Evolutionary conservation across 2,797 vertebrate species (phyloP).

Genomic region (Pipistrellus kuhlii): DNA sequence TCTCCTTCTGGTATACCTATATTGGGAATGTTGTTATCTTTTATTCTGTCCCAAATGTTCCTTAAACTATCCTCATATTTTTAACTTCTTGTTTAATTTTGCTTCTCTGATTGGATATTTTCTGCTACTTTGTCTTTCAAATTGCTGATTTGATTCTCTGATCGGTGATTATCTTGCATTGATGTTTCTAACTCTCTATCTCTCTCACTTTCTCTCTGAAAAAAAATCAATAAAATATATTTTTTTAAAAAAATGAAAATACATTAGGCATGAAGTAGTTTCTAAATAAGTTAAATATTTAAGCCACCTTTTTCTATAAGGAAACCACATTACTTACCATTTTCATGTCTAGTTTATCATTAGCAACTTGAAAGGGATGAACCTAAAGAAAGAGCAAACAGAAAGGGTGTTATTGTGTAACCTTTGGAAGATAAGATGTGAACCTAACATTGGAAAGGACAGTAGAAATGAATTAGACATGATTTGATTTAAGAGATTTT

Average conservation of each 20-base stretch:
- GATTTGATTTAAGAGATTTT: neutral
- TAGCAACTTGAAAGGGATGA: neutral
- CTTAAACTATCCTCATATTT: neutral
- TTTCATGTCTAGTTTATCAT: neutral
- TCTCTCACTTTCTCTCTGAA: no score
- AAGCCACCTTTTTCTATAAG: neutral
- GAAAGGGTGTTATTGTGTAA: neutral
- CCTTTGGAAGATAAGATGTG: neutral
- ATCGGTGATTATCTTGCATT: no score
- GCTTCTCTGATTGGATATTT: neutral
- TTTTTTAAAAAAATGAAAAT: neutral
- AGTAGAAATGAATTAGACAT: rapidly evolving
- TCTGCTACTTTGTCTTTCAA: neutral
- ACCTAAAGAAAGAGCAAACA: neutral
- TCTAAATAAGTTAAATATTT: neutral
- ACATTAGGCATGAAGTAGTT: neutral
- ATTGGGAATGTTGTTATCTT: neutral
- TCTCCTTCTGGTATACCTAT: neutral
- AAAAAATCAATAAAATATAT: neutral
- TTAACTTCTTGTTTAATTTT: neutral
- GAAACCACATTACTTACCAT: neutral
- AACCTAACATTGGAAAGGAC: neutral
- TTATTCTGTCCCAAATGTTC: neutral
- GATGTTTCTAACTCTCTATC: no score
- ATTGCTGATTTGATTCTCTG: no score